phyloP scores from a whole-genome alignment of 1,140 invertebrate species.

The Macrosteles quadrilineatus region DNA sequence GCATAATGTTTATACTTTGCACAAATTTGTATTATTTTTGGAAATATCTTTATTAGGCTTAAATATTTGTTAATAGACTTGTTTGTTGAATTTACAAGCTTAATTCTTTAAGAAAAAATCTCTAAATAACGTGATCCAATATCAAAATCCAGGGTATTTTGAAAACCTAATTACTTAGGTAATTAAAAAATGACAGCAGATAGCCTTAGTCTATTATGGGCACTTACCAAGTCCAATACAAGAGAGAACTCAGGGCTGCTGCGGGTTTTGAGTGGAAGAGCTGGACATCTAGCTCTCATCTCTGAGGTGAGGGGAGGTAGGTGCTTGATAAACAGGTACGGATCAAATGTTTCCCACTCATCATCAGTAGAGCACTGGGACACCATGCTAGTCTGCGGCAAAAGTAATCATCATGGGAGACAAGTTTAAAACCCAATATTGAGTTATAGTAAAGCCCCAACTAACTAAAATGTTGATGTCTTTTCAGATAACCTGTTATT shows the following conservation, averaged over 20 bases:
- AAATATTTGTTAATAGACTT: no score
- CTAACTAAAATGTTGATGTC: neutral
- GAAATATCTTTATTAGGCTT: no score
- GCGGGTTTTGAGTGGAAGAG: conserved; percentile 88
- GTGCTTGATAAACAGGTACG: conserved; percentile 90
- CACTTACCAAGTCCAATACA: conserved; percentile 79
- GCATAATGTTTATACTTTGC: no score
- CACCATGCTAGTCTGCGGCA: conserved; percentile 23
- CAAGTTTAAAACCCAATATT: neutral
- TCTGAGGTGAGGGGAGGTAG: conserved; percentile 87
- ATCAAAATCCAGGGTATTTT: no score
- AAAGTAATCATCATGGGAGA: neutral
- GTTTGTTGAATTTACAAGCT: no score
- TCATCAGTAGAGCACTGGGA: conserved; percentile 51
- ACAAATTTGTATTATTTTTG: no score
- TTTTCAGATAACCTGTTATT: no score
- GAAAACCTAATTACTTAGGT: no score
- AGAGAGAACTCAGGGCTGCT: conserved; percentile 93
- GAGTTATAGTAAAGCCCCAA: neutral
- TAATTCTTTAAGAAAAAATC: no score
- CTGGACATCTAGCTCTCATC: conserved; percentile 82
- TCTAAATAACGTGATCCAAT: no score
- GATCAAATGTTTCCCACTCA: conserved; percentile 83
- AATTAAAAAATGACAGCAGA: no score
- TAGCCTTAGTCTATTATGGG: no score